Evolutionary conservation across 2,113 vertebrate genomes (phyloP).

Genomic region (Kobus ellipsiprymnus): DNA sequence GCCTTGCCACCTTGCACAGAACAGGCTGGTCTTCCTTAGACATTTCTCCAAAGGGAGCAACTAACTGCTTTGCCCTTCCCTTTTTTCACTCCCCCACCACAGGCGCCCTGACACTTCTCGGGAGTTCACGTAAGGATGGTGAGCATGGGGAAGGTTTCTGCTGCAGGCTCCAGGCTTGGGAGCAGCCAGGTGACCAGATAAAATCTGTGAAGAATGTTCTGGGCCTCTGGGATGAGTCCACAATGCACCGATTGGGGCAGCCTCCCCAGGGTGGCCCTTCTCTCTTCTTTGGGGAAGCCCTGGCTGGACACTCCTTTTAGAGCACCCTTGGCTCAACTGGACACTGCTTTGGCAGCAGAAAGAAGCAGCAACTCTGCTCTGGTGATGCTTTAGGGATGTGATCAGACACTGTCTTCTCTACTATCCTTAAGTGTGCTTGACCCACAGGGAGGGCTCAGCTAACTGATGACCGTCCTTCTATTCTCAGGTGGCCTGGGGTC

Average conservation of each 20-base stretch:
- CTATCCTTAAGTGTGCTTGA: not conserved
- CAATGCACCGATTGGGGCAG: fast-evolving
- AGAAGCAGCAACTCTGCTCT: not conserved
- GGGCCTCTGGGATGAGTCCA: not conserved
- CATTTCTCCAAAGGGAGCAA: not conserved
- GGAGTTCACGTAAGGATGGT: not conserved
- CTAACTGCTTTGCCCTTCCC: not conserved
- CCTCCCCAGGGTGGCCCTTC: too few relatives aligned
- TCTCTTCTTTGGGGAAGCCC: not conserved
- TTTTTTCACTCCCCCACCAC: not conserved
- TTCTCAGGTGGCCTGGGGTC: not conserved
- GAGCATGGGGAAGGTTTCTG: not conserved
- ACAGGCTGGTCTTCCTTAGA: not conserved
- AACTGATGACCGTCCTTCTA: not conserved
- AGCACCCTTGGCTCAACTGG: fast-evolving
- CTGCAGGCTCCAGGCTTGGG: too few relatives aligned
- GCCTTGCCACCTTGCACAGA: not conserved
- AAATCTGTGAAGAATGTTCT: not conserved
- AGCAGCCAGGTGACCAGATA: not conserved
- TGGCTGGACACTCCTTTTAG: not conserved
- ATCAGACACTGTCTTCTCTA: not conserved
- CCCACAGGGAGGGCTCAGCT: not conserved
- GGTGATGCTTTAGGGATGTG: too few relatives aligned
- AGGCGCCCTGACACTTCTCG: not conserved
- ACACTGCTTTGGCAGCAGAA: too few relatives aligned